Evolutionary conservation across 2,888 invertebrate species (phyloP), one percentile per base, ranked within the genome.

Genomic region (Morpho deidamia): DNA sequence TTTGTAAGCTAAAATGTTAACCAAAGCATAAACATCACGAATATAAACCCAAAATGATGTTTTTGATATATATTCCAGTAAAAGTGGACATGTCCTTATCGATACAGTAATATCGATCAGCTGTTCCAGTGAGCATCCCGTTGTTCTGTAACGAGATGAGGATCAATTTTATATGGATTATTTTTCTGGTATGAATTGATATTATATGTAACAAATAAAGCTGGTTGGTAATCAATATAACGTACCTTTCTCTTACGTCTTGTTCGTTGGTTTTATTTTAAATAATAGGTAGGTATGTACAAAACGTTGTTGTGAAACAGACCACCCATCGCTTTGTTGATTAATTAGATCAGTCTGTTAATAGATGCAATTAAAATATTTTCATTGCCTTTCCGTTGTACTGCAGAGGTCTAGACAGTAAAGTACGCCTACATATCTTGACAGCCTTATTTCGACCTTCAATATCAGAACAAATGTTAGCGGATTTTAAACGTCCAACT

Each of bases 31-130:
- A 44, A 52, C 11, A 44, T 47, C 45, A 46, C 44, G 38, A 44
- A 38, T 51, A 52, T 34, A 51, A 53, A 52, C 46, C 41, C 55
- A 64, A 63, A 67, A 72, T 63, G 64, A 86, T 87, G 86, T 78
- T 74, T 72, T 77, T 78, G 68, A 72, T 76, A 74, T 67, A 74
- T 64, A 74, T 81, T 66, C 74, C 74, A 65, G 79, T 74, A 60
- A 75, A 65, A 78, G 85, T 84, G 84, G 88, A 84, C 74, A 87
- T 87, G 87, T 83, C 85, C 64, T 72, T 87, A 76, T 87, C 85
- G 68, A 87, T 87, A 81, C 86, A 88, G 74, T 88, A 87, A 77
- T 70, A 71, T 67, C 64, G 64, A 67, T 68, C 71, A 71, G 71
- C 74, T 71, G 74, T 69, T 71, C 67, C 62, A 66, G 76, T 78